A percentile compares a stretch with the other conserved stretches of the same genome.
These are phyloP conservation scores for Pluvialis apricaria DNA, from an alignment of 2,113 vertebrate species.

Conservation along the genomic window DNA sequence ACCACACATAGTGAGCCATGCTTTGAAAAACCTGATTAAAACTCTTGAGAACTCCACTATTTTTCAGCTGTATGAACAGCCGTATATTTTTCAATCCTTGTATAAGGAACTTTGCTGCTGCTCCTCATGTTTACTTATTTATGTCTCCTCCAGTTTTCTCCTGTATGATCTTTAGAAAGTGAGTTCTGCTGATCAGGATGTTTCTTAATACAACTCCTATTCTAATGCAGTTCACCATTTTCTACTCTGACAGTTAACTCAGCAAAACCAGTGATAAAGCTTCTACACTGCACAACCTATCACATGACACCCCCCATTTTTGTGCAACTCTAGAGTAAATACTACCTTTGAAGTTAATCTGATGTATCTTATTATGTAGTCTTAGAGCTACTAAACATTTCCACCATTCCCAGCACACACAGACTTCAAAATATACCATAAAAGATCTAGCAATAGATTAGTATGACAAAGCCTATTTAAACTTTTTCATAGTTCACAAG, in stretches of 20 bases:
- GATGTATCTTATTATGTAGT: background rate
- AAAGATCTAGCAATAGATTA: background rate
- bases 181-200: background rate
- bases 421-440: background rate
- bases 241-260: background rate
- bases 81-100: background rate
- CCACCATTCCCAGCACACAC: background rate
- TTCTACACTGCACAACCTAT: background rate
- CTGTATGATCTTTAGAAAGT: background rate
- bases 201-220: background rate
- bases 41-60: background rate
- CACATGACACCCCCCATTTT: background rate
- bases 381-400: background rate
- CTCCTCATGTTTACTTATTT: background rate
- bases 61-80: background rate
- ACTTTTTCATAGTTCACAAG: background rate
- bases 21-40: background rate
- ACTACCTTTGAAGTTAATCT: background rate
- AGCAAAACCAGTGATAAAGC: background rate
- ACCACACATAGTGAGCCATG: background rate
- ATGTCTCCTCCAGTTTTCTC: background rate
- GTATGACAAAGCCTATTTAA: background rate
- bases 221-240: background rate
- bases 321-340: background rate
- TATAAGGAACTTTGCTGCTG: accelerated